Percentiles rank a stretch among this genome's conserved stretches.
phyloP scores from a whole-genome alignment of 2,113 vertebrate species.

The Phaethornis superciliosus region DNA sequence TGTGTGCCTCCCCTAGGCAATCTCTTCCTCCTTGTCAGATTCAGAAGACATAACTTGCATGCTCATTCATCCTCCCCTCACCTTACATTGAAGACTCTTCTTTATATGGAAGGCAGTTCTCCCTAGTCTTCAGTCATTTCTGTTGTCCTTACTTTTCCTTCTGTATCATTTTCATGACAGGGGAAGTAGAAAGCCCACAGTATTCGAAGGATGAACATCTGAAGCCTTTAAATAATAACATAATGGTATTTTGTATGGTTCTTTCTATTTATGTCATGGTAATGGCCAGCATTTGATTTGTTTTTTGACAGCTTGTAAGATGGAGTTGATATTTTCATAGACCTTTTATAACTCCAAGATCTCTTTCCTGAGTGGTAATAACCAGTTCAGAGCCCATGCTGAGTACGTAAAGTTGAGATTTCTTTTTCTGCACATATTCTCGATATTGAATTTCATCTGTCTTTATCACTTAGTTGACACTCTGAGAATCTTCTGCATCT shows the following conservation, averaged over 20 bases:
- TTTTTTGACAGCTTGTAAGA: conserved; percentile 53
- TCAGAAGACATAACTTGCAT: not conserved
- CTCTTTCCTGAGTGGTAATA: conserved; percentile 49
- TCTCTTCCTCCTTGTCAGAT: not conserved
- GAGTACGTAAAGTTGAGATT: conserved; percentile 55
- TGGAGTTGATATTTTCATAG: conserved; percentile 53
- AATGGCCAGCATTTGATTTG: conserved; percentile 51
- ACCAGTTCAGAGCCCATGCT: conserved; percentile 23
- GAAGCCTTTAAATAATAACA: conserved; percentile 38
- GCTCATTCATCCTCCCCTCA: not conserved
- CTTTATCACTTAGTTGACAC: conserved; percentile 41
- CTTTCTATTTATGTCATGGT: conserved; percentile 29
- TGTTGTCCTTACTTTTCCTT: conserved; percentile 8
- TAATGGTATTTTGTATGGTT: conserved; percentile 36
- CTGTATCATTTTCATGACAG: not conserved
- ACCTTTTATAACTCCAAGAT: conserved; percentile 53
- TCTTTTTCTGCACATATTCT: conserved; percentile 29
- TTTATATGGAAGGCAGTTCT: not conserved
- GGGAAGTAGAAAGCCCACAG: not conserved
- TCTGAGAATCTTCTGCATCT: conserved; percentile 15
- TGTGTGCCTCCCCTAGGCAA: not conserved
- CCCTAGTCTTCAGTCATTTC: not conserved
- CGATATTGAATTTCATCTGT: conserved; percentile 52
- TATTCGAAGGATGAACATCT: conserved; percentile 25
- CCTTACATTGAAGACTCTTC: not conserved